phyloP scores from a whole-genome alignment of 1,140 invertebrate genomes.

The Heliconius melpomene region DNA sequence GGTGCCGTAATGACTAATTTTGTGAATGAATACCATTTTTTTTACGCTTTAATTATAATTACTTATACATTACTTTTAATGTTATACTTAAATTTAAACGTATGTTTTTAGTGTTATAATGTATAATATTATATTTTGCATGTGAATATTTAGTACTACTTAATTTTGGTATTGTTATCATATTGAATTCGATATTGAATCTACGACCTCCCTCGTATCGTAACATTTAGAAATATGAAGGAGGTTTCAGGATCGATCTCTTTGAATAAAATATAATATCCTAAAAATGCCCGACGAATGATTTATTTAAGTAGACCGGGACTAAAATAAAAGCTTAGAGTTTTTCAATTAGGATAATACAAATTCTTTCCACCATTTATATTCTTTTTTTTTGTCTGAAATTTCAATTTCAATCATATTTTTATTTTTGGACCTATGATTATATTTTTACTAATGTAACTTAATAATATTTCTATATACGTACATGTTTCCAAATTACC shows the following conservation, averaged over 20 bases:
- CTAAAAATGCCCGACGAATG: not conserved
- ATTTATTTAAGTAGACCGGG: not conserved
- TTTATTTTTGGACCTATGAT: not conserved
- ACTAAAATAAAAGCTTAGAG: not conserved
- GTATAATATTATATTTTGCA: too few relatives aligned
- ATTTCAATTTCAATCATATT: not conserved
- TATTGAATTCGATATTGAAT: not conserved
- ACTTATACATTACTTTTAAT: too few relatives aligned
- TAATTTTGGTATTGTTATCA: not conserved
- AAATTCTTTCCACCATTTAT: constrained; percentile 18
- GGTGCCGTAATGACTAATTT: not conserved
- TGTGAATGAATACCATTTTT: not conserved
- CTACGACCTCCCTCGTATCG: not conserved
- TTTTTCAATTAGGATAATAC: constrained; percentile 26
- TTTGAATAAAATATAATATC: not conserved
- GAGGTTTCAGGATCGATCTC: not conserved
- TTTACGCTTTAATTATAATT: not conserved
- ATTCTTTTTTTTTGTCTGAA: constrained; percentile 1
- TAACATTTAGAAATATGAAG: not conserved
- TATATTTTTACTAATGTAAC: not conserved
- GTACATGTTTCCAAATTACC: too few relatives aligned
- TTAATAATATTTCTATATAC: not conserved
- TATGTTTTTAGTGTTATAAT: too few relatives aligned
- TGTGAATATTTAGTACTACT: too few relatives aligned
- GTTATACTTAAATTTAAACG: too few relatives aligned